Evolutionary conservation across 2,113 vertebrate genomes (phyloP).

Genomic region (Anhinga anhinga): DNA sequence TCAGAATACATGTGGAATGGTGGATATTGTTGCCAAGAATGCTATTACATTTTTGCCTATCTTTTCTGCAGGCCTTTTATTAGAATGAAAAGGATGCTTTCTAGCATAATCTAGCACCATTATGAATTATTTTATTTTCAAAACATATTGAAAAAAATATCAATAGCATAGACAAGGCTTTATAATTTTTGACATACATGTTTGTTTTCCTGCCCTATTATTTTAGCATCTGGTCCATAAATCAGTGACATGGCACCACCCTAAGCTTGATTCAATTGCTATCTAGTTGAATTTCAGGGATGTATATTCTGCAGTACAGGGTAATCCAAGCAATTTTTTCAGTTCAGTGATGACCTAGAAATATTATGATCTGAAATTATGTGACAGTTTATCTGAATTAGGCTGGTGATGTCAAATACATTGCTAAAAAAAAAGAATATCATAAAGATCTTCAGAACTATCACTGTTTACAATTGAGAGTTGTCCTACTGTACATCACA

Average conservation of each 20-base stretch:
- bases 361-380: neutral
- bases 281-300: neutral
- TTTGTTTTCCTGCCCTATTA: neutral
- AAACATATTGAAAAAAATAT: neutral
- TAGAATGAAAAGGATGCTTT: neutral
- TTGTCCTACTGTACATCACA: neutral
- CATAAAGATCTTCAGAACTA: neutral
- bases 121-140: conserved; percentile 23
- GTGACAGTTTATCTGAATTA: neutral
- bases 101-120: neutral
- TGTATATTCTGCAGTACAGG: neutral
- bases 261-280: neutral
- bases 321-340: neutral
- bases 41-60: conserved; percentile 23
- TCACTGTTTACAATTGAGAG: neutral
- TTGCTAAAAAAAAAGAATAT: neutral
- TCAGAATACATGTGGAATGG: conserved; percentile 26
- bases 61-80: conserved; percentile 20
- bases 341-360: neutral
- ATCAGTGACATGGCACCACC: neutral
- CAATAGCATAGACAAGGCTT: neutral
- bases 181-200: neutral
- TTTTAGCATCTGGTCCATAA: neutral
- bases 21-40: conserved; percentile 32
- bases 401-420: neutral